Base-by-base conservation (phyloP, 2,113 vertebrate species). In the Corythornis vintsioides region DNA sequence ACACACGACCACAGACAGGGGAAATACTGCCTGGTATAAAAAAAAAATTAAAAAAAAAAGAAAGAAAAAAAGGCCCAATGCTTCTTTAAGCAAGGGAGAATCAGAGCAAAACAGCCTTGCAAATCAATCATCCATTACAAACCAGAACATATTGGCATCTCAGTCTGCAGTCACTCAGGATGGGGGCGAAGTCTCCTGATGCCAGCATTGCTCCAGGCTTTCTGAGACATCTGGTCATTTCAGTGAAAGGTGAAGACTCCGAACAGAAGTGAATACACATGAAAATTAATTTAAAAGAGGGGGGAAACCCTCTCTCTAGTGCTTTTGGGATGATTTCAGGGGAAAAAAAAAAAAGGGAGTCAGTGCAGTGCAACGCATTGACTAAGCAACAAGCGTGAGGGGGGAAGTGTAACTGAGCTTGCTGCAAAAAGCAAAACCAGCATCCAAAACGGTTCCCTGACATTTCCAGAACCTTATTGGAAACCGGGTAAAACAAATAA, bases 61-160 rank as follows among this genome's bases (percentile, higher is more conserved):
- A 76, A 28, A 3, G 66, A 57, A 25, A 33, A 19, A 79, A 91
- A 17, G 24, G 15, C 13, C 57, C 17, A 5, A 35, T 66, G 57
- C 59, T 96, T 90, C 71, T 84, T 85, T 66, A 94, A 82, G 71
- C 52, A 86, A 79, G 28, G 61, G 43, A 83, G 61, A 85, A 94
- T 64, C 67, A 69, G 52, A 71, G 93, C 60, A 88, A 94, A 96
- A 89, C 89, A 95, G 65, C 65, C 77, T 85, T 87, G 85, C 82
- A 95, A 97, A 96, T 95, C 93, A 95, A 86, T 93, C 94, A 93
- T 93, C 94, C 89, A 89, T 93, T 94, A 95, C 83, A 97, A 97
- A 96, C 61, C 81, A 86, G 93, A 96, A 95, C 86, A 96, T 93
- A 94, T 89, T 96, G 94, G 70, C 86, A 93, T 45, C 76, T 83